phyloP scores from a whole-genome alignment of 2,797 vertebrate species.

The Leptodactylus fallax region DNA sequence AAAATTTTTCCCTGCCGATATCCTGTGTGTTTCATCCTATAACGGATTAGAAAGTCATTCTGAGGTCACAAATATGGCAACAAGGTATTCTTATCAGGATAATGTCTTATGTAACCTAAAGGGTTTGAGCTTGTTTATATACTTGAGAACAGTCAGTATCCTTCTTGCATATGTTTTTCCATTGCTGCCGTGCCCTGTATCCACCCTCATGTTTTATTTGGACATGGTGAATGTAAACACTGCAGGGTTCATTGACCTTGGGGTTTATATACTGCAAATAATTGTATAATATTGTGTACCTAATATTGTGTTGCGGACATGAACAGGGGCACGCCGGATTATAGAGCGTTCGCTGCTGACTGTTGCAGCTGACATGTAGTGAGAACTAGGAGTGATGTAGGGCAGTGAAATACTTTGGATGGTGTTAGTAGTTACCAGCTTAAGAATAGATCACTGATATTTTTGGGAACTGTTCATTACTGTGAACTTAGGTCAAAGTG shows the following conservation, averaged over 20 bases:
- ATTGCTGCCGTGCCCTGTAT: background rate
- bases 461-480: background rate
- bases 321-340: background rate
- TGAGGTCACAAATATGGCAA: background rate
- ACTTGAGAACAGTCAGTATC: background rate
- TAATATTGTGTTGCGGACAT: background rate
- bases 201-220: background rate
- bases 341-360: background rate
- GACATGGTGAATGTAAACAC: background rate
- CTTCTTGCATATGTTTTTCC: background rate
- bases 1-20: no score
- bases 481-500: background rate
- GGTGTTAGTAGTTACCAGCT: background rate
- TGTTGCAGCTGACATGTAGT: background rate
- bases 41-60: background rate
- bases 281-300: background rate
- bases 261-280: no score
- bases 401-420: constrained; percentile 25
- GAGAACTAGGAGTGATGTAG: background rate
- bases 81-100: no score
- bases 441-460: constrained; percentile 21
- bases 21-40: no score
- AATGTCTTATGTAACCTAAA: background rate
- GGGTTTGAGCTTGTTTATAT: background rate
- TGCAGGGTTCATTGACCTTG: constrained; percentile 4